Conservation (phyloP, 2,113 vertebrate species). For the Apus apus region DNA sequence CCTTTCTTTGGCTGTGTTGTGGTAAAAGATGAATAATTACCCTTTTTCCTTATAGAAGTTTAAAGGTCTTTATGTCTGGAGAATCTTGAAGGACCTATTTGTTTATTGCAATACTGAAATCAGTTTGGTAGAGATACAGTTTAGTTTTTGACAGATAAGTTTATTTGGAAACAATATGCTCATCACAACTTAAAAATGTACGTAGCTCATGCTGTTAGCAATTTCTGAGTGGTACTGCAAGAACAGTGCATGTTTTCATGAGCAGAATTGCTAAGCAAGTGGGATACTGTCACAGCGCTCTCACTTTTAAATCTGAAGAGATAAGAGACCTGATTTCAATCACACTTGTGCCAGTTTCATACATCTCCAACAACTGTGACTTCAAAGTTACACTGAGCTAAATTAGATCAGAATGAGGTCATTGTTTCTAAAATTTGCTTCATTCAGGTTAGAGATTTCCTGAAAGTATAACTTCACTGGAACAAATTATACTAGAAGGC, state of each 20-base stretch:
- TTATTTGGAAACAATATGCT: neutral
- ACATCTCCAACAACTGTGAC: neutral
- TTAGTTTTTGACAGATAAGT: neutral
- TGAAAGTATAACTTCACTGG: constrained; percentile 20
- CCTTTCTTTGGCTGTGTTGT: neutral
- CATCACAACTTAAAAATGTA: neutral
- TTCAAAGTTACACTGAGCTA: constrained; percentile 3
- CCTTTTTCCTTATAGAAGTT: neutral
- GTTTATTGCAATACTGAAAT: neutral
- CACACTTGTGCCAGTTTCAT: constrained; percentile 7
- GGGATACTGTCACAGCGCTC: neutral
- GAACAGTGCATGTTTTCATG: neutral
- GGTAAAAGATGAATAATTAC: neutral
- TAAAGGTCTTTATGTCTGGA: neutral
- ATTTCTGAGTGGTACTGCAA: neutral
- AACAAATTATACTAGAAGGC: constrained; percentile 28
- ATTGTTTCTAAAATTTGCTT: constrained; percentile 51
- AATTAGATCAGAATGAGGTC: constrained; percentile 40
- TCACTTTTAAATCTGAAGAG: constrained; percentile 1
- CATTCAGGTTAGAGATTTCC: constrained; percentile 54
- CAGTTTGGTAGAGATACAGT: neutral
- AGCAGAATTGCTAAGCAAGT: neutral
- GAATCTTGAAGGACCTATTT: neutral
- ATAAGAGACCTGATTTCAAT: constrained; percentile 8
- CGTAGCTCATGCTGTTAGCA: neutral